These are phyloP conservation scores for Periophthalmodon schlosseri DNA, from an alignment of 2,113 vertebrate genomes.

Conservation along the genomic window DNA sequence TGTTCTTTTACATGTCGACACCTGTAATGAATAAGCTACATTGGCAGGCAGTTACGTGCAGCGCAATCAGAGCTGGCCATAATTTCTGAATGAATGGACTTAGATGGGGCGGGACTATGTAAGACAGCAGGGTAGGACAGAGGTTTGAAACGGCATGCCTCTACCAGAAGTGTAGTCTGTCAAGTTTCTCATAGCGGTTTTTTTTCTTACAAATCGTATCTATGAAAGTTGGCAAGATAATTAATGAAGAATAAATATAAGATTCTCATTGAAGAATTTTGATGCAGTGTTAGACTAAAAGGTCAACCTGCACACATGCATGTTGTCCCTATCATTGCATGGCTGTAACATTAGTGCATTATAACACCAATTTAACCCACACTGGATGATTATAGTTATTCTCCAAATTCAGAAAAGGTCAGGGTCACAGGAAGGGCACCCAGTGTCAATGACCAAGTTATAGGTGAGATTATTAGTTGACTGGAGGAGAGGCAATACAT, in stretches of 20 bases:
- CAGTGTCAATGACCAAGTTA: not conserved
- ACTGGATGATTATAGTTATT: no score
- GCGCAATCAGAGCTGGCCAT: slow-evolving; percentile 26
- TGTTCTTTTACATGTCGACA: not conserved
- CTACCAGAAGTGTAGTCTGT: not conserved
- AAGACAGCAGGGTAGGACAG: slow-evolving; percentile 28
- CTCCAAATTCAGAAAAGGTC: not conserved
- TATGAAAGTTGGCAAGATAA: no score
- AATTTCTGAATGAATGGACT: slow-evolving; percentile 67
- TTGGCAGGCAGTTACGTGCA: not conserved
- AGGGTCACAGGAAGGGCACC: not conserved
- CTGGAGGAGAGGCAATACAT: not conserved
- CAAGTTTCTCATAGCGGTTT: not conserved
- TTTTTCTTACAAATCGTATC: no score
- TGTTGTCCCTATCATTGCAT: no score
- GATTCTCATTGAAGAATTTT: no score
- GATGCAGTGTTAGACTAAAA: not conserved
- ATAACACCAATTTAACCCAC: not conserved
- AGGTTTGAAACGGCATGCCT: slow-evolving; percentile 31
- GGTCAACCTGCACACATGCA: not conserved
- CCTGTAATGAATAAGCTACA: not conserved
- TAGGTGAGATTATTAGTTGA: not conserved
- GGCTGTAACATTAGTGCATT: not conserved
- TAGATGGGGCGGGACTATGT: slow-evolving; percentile 41
- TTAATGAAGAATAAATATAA: no score